Base-by-base conservation (phyloP, 2,888 invertebrate genomes). In the Choristoneura rosaceana region DNA sequence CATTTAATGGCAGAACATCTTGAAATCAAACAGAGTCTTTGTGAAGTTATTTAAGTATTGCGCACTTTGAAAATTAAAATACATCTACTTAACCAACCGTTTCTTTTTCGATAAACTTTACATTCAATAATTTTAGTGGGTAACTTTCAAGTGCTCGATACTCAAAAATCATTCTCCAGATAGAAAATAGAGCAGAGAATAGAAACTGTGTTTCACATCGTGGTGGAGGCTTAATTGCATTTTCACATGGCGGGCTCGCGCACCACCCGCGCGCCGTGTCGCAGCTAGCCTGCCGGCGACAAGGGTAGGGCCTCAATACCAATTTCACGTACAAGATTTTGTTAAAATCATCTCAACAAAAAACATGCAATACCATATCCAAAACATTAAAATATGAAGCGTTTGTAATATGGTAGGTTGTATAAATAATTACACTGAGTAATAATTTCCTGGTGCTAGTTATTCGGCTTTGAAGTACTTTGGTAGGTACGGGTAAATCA, bases 151-250 rank as follows among this genome's bases (percentile, higher is more conserved):
- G 15, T 7, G 50, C 50, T 52, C 50, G 55, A 55, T 55, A 25
- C 10, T 47, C n/a, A 15, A 50, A n/a, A 17, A 45, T 38, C 43
- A 17, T 4, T 10, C 4, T 25, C 17, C 4, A 5, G 58, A 34
- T 14, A 38, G 12, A 61, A 41, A 63, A 25, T 60, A 64, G 43
- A 59, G n/a, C 25, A 62, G 66, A 33, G 62, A 73, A 73, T 71
- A 67, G 73, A 75, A 71, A 71, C 66, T 71, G 69, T 64, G 73
- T 73, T 74, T 73, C 70, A 70, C 68, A 70, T 58, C 63, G 65
- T 61, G 68, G 71, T 70, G 61, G 66, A 58, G 59, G 62, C 64
- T 34, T 74, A 71, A 71, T 71, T 66, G 61, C 71, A 65, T 71
- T 74, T 71, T 74, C 70, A 74, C 74, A 60, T 60, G 60, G 69